Percentiles rank a stretch among this genome's conserved stretches.
These are phyloP conservation scores for Bradypus variegatus DNA, from an alignment of 2,797 vertebrate species.

Conservation along the genomic window DNA sequence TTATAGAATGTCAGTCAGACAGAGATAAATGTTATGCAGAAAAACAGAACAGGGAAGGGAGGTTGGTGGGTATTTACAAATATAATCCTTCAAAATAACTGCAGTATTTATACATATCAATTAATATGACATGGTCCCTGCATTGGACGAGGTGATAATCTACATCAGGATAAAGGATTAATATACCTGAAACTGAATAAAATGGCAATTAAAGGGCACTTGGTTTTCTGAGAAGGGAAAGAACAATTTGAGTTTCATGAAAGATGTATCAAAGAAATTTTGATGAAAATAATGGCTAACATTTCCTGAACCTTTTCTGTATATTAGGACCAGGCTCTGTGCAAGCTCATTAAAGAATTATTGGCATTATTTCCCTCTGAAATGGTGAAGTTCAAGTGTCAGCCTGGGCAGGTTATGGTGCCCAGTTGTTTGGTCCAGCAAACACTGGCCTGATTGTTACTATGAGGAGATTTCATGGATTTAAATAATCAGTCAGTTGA, in stretches of 20 bases:
- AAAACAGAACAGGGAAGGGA: not conserved
- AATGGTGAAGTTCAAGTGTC: too few relatives aligned
- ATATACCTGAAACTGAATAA: not conserved
- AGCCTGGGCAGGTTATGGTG: too few relatives aligned
- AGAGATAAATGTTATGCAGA: not conserved
- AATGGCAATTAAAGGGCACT: not conserved
- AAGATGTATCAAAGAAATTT: slow-evolving; percentile 6
- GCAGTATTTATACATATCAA: not conserved
- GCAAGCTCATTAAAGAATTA: not conserved
- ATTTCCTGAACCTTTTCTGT: not conserved
- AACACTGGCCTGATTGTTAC: too few relatives aligned
- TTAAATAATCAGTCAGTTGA: too few relatives aligned
- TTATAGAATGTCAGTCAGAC: not conserved
- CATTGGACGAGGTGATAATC: too few relatives aligned
- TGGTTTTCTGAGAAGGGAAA: not conserved
- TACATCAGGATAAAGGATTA: not conserved
- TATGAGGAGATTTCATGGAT: too few relatives aligned
- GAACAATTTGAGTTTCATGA: not conserved
- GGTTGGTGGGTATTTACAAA: not conserved
- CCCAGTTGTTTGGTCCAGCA: too few relatives aligned
- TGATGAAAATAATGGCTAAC: slow-evolving; percentile 1
- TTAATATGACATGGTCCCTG: too few relatives aligned
- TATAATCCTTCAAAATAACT: not conserved
- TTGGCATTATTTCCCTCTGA: not conserved
- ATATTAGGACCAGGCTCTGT: not conserved